Evolutionary conservation across 2,113 vertebrate species (phyloP), one percentile per base, ranked within the genome.

Genomic region (Mustelus asterias): DNA sequence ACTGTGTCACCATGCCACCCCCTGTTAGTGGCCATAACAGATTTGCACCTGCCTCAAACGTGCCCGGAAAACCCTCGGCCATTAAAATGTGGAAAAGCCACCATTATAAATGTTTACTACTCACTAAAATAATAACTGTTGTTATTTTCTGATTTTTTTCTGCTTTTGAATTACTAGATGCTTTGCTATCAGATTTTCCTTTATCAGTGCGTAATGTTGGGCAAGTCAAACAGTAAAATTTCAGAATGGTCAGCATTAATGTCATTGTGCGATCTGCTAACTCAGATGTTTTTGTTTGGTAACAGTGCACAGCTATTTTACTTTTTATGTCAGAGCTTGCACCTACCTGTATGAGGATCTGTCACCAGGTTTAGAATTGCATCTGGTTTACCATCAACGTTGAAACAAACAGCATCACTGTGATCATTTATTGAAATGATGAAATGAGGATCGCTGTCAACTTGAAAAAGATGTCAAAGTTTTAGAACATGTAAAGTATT

Each of bases 361-460:
- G 95, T 98, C 96, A 99, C 97, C 97, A 99, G 97, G 96, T 97
- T 98, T 96, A 99, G 97, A 96, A 99, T 98, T 3, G 97, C 97
- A 94, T 99, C 99, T 0, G 99, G 98, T 10, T 96, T 97, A 96
- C 98, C 98, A 6, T 99, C 97, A 85, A 99, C 98, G 97, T 99
- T 99, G 97, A 99, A 99, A 97, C 99, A 99, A 97, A 99, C 96
- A 16, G 98, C 97, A 11, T 99, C 98, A 0, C 98, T 96, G 96
- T 97, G 98, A 65, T 98, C 96, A 60, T 98, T 98, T 20, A 98
- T 97, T 7, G 98, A 97, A 95, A 99, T 98, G 96, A 99, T 97
- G 97, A 99, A 99, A 97, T 99, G 99, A 96, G 99, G 99, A 96
- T 99, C 99, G 96, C 98, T 98, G 95, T 99, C 99, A 97, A 99